These are phyloP conservation scores for Drosophila prolongata DNA, from an alignment of 2,888 invertebrate genomes.

Conservation along the genomic window DNA sequence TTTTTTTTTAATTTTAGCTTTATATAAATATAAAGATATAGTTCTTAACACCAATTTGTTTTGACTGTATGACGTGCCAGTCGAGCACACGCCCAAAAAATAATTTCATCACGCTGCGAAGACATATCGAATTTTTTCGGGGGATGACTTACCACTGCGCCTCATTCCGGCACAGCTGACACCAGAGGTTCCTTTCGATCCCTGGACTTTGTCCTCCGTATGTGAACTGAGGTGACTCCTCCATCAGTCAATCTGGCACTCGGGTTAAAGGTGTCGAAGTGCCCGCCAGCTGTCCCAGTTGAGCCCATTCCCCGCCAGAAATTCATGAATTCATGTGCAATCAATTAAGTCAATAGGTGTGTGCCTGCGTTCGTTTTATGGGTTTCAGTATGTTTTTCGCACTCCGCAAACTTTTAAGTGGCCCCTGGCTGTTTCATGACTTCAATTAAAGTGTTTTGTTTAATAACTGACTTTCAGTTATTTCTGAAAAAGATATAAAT, in stretches of 20 bases:
- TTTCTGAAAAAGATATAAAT: conserved; percentile 5
- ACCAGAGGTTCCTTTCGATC: conserved; percentile 1
- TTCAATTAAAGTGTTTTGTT: conserved; percentile 48
- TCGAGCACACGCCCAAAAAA: conserved; percentile 67
- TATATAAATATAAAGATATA: too few species aligned
- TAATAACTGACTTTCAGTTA: conserved; percentile 16
- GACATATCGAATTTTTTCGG: conserved; percentile 64
- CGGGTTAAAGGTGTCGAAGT: conserved; percentile 67
- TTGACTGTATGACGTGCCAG: conserved; percentile 26
- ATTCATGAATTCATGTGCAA: conserved; percentile 61
- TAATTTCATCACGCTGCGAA: conserved; percentile 48
- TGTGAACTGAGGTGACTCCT: conserved; percentile 8
- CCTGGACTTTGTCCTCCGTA: conserved; percentile 45
- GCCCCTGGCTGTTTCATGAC: conserved; percentile 40
- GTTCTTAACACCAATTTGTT: not conserved
- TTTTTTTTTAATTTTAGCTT: too few species aligned
- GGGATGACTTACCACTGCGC: conserved; percentile 44
- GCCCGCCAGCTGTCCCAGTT: conserved; percentile 45
- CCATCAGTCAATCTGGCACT: conserved; percentile 28
- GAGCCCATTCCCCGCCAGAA: conserved; percentile 16
- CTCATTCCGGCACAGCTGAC: conserved; percentile 31
- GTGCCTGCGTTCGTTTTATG: conserved; percentile 30
- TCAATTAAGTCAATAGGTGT: conserved; percentile 75
- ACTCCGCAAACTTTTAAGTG: conserved; percentile 9
- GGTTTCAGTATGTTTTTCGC: conserved; percentile 8